Base-by-base conservation (phyloP, 2,113 vertebrate genomes). In the Benitochromis conjunctus region DNA sequence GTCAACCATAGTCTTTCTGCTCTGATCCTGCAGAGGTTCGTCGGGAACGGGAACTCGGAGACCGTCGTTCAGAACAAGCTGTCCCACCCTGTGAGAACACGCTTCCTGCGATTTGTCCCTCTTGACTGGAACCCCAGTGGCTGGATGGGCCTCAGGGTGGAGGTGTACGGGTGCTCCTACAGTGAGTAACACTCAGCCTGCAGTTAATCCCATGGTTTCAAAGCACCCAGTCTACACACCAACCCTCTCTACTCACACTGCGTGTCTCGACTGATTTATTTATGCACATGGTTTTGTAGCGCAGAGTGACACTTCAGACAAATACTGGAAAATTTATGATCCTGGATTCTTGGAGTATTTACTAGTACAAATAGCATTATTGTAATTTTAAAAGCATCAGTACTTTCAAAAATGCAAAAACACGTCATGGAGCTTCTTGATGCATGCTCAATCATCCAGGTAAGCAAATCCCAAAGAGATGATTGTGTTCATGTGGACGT, bases 111-210 rank as follows among this genome's bases (percentile, higher is more conserved):
- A n/a, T 98, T 98, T 5, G 16, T 99, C 83, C 98, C 98, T 13
- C 91, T 97, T 19, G 95, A 96, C 71, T 99, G 98, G 98, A 99
- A 96, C 60, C 92, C 88, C 1, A 95, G 86, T 19, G 97, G 98
- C 12, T 94, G 93, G 87, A 97, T 98, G 43, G 98, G 98, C 71
- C 96, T 99, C 92, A 94, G 98, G 71, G 96, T 97, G 19, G 98
- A 98, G 83, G 97, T 97, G 82, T 98, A 97, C 0, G 98, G 98
- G 83, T 99, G 98, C 88, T 93, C 97, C 43, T 99, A 98, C 77
- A 98, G 98, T 99, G 96, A 98, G 98, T 98, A 87, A 26, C 78
- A 11, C 55, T 19, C 86, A 13, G 9, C 26, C 31, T 16, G 36
- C 9, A 36, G 56, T 51, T 64, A 76, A 62, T 51, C 10, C 11